phyloP scores from a whole-genome alignment of 2,888 invertebrate species.

The Globia sparganii region DNA sequence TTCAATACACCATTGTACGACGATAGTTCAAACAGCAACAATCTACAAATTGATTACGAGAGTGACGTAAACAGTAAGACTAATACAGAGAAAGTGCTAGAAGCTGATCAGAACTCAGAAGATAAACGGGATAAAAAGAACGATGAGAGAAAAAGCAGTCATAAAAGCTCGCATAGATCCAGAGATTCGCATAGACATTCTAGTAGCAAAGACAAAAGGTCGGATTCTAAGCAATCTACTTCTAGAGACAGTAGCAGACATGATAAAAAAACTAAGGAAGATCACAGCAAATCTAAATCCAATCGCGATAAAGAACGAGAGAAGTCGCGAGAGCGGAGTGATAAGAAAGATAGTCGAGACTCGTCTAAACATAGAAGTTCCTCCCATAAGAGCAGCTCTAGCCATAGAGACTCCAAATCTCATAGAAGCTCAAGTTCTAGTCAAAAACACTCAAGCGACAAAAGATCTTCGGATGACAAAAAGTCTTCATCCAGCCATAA shows the following conservation, averaged over 20 bases:
- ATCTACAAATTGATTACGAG: constrained; percentile 87
- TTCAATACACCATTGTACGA: constrained; percentile 85
- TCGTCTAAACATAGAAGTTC: constrained; percentile 85
- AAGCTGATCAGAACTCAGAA: constrained; percentile 79
- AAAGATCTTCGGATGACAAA: constrained; percentile 82
- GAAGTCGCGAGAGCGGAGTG: constrained; percentile 79
- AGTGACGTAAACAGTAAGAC: constrained; percentile 87
- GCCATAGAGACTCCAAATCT: constrained; percentile 81
- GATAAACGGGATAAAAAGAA: constrained; percentile 82
- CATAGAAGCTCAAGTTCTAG: constrained; percentile 82
- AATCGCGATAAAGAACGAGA: constrained; percentile 78
- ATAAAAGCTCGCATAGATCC: constrained; percentile 84
- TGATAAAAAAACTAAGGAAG: constrained; percentile 84
- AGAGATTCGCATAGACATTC: constrained; percentile 85
- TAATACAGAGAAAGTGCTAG: constrained; percentile 80
- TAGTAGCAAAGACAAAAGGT: constrained; percentile 83
- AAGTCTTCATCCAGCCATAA: constrained; percentile 82
- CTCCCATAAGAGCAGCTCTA: constrained; percentile 83
- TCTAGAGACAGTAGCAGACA: constrained; percentile 82
- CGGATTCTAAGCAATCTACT: constrained; percentile 83
- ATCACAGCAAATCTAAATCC: constrained; percentile 80
- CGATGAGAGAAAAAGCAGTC: constrained; percentile 80
- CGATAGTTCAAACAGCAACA: constrained; percentile 87
- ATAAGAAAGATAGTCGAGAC: constrained; percentile 83
- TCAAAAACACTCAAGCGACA: constrained; percentile 78